Evolutionary conservation across 2,113 vertebrate genomes (phyloP), one percentile per base, ranked within the genome.

Genomic region (Nipponia nippon): DNA sequence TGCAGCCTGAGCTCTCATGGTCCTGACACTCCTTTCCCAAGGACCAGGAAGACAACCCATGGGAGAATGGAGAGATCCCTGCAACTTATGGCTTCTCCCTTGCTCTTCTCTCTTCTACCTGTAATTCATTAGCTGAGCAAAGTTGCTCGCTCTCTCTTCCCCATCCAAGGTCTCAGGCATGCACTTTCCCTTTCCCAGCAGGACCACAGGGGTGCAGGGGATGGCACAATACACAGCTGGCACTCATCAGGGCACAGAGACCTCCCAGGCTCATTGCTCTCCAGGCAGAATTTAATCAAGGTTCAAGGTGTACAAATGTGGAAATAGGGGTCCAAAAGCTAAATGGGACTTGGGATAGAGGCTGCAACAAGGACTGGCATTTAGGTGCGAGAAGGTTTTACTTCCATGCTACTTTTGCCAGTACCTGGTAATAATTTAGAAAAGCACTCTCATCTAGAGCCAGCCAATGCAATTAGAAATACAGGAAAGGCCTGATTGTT

Each of bases 401-500:
- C 76, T 93, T 90, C 83, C 94, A 77, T 84, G 93, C 50, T 94
- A 89, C 89, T 92, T 63, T 97, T 92, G 83, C 95, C 88, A 96
- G 83, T 44, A 69, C 94, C 47, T 86, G 87, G 75, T 90, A 97
- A 95, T 96, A 94, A 98, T 97, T 97, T 95, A 97, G 91, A 97
- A 98, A 98, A 97, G 72, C 75, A 85, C 95, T 93, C 34, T 89
- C 67, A 94, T 91, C 66, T 82, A 96, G 87, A 95, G 62, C 87
- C 84, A 97, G 89, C 66, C 87, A 94, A 91, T 95, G 94, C 84
- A 97, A 98, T 97, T 97, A 96, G 83, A 96, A 97, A 95, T 91
- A 97, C 96, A 97, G 91, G 84, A 90, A 92, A 97, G 95, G 80
- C 52, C 87, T 95, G 93, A 96, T 98, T 97, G 97, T 89, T 98